Percentiles rank a stretch among this genome's conserved stretches.
Conservation (phyloP, 2,113 vertebrate species). For the Pipa parva region DNA sequence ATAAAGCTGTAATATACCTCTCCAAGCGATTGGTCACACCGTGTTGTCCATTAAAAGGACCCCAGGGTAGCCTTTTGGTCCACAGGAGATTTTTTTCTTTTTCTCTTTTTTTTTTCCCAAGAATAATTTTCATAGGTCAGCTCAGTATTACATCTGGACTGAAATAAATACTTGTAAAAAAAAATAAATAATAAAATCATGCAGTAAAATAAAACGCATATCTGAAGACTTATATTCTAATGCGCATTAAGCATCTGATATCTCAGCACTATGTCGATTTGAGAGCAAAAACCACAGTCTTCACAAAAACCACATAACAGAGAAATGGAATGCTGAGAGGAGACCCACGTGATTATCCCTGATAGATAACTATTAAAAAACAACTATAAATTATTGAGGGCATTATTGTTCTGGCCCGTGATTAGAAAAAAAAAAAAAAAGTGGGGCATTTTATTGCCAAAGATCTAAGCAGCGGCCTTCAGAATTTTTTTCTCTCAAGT, state of each 20-base stretch:
- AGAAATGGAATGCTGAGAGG: conserved; percentile 55
- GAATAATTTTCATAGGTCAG: no score
- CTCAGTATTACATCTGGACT: conserved; percentile 38
- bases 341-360: conserved; percentile 63
- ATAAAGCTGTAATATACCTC: no score
- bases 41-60: background rate
- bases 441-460: conserved; percentile 57
- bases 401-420: conserved; percentile 64
- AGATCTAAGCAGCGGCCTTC: conserved; percentile 60
- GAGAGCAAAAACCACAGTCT: conserved; percentile 55
- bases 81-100: background rate
- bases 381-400: conserved; percentile 69
- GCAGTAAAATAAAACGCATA: conserved; percentile 3
- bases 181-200: no score
- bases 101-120: no score
- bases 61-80: background rate
- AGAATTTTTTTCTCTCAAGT: conserved; percentile 54
- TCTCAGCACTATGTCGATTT: conserved; percentile 53
- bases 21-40: no score
- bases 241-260: conserved; percentile 40
- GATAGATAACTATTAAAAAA: conserved; percentile 74
- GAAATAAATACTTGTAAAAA: conserved; percentile 41
- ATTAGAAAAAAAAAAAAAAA: conserved; percentile 63
- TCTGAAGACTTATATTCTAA: conserved; percentile 15
- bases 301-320: conserved; percentile 67